Evolutionary conservation across 2,797 vertebrate species (phyloP).

Genomic region (Spinus olivaceus): DNA sequence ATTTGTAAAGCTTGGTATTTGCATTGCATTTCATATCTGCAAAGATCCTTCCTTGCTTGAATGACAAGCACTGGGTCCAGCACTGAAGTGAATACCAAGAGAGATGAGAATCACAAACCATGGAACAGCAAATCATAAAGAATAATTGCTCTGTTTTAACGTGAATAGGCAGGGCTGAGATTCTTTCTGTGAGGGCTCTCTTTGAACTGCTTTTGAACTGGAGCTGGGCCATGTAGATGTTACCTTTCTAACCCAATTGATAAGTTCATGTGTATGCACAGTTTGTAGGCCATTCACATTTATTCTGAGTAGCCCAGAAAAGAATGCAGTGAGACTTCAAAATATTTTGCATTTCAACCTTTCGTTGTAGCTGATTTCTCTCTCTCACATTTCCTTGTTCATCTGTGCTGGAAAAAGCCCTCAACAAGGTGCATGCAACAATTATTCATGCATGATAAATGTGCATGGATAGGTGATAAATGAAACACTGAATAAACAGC

Average conservation of each 20-base stretch:
- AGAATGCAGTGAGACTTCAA: not conserved
- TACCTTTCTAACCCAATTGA: conserved; percentile 17
- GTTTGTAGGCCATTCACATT: not conserved
- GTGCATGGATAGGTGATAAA: not conserved
- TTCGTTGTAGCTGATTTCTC: not conserved
- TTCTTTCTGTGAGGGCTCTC: not conserved
- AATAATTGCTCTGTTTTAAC: not conserved
- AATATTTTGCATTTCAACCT: not conserved
- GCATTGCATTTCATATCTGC: not conserved
- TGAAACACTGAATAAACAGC: not conserved
- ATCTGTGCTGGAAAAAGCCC: not conserved
- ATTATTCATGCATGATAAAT: not conserved
- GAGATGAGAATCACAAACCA: not conserved
- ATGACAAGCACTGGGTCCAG: not conserved
- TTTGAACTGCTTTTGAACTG: not conserved
- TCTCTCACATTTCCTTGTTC: not conserved
- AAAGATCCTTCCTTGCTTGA: not conserved
- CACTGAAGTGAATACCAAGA: not conserved
- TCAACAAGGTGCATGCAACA: not conserved
- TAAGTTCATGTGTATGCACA: not conserved
- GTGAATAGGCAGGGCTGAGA: not conserved
- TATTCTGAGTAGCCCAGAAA: not conserved
- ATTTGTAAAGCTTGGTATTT: not conserved
- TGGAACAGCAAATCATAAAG: not conserved
- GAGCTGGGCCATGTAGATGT: not conserved